These are phyloP conservation scores for Diarsia dahlii DNA, from an alignment of 2,888 invertebrate species.

Conservation along the genomic window DNA sequence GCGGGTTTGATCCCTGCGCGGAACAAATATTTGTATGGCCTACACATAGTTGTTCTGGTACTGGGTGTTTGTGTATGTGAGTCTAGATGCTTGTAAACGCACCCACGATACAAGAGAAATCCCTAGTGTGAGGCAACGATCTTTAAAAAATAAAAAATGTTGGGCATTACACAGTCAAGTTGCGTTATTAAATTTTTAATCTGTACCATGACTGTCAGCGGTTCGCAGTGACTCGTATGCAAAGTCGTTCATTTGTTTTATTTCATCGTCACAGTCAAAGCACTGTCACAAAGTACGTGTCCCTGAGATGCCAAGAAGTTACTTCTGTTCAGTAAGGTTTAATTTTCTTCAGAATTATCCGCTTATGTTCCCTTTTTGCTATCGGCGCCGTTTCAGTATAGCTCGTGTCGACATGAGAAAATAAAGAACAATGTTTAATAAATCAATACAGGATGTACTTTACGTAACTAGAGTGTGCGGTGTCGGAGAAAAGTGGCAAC, in stretches of 20 bases:
- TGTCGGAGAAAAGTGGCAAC: no score
- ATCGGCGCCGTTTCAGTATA: neutral
- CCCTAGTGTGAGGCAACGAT: no score
- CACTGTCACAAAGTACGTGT: neutral
- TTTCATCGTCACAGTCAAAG: neutral
- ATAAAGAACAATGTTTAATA: conserved; percentile 16
- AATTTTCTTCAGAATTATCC: neutral
- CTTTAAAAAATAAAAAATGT: no score
- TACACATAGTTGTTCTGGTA: no score
- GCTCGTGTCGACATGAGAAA: neutral
- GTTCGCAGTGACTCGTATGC: neutral
- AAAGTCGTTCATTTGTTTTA: neutral
- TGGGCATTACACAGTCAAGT: neutral
- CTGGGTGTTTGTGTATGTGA: no score
- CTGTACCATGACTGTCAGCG: neutral
- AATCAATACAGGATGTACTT: conserved; percentile 2
- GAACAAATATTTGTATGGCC: no score
- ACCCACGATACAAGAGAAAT: no score
- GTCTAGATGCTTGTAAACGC: no score
- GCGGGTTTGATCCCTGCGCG: no score
- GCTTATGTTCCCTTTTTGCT: neutral
- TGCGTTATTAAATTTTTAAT: no score
- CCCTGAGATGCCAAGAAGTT: neutral
- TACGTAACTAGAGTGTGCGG: neutral
- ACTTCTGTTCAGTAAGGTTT: neutral